Evolutionary conservation across 2,797 vertebrate species (phyloP).

Genomic region (Ceryle rudis): DNA sequence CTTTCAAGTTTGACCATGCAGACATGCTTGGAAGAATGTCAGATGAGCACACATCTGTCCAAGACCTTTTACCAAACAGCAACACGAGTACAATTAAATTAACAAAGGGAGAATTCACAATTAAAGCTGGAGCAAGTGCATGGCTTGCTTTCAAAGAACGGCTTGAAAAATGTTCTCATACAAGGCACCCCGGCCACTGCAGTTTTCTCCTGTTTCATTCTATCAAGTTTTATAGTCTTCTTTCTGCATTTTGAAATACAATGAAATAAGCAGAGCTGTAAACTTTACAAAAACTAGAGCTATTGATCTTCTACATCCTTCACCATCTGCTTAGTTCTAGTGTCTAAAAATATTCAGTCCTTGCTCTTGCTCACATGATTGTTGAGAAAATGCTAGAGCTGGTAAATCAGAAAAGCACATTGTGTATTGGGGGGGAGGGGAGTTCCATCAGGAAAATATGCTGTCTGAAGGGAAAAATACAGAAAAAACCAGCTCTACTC

Average conservation of each 20-base stretch:
- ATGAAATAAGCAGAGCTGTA: conserved; percentile 32
- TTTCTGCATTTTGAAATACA: conserved; percentile 14
- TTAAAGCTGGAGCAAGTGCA: conserved; percentile 38
- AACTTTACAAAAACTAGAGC: conserved; percentile 40
- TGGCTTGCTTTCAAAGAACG: conserved; percentile 39
- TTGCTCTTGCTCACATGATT: conserved; percentile 61
- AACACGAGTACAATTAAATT: conserved; percentile 61
- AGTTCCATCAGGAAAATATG: conserved; percentile 43
- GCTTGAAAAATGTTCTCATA: not conserved
- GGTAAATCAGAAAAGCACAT: conserved; percentile 59
- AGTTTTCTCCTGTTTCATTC: not conserved
- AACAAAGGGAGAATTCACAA: conserved; percentile 40
- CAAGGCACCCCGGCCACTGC: not conserved
- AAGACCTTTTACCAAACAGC: conserved; percentile 55
- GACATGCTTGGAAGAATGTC: conserved; percentile 58
- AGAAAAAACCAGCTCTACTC: not conserved
- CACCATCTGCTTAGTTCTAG: conserved; percentile 35
- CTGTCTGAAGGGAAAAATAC: conserved; percentile 63
- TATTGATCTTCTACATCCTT: conserved; percentile 58
- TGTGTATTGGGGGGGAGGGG: conserved; percentile 22
- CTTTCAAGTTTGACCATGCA: conserved; percentile 51
- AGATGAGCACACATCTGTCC: conserved; percentile 56
- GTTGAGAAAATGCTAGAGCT: conserved; percentile 67
- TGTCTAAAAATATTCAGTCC: conserved; percentile 52
- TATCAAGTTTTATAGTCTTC: not conserved